Base-by-base conservation (phyloP, 2,797 vertebrate genomes). In the Chrysolophus pictus region DNA sequence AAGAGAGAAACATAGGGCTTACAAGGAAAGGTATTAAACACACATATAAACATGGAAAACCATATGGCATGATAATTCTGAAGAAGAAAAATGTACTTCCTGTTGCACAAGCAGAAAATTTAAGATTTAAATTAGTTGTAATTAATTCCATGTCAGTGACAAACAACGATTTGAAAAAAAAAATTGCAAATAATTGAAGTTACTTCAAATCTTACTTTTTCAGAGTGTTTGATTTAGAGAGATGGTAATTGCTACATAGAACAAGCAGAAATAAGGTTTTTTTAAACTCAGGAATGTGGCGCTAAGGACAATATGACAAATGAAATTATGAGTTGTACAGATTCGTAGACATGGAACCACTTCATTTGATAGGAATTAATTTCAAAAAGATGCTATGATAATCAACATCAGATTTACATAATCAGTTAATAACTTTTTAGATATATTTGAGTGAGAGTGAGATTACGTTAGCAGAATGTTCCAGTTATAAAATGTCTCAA, bases 281-380 rank as follows among this genome's bases (percentile, higher is more conserved):
- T 95, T 51, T 31, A 26, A 29, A 64, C 44, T 64, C 9, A 2
- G 3, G 33, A 83, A 28, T 35, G 53, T 18, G 35, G 6, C 14
- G 64, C 64, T 96, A 93, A 83, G 80, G 42, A 67, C 89, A 91
- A 69, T 79, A 65, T 44, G 56, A 41, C 18, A 69, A 35, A 60
- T 65, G 29, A 94, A 86, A 19, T 84, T 92, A 49, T 90, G 79
- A 74, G 10, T 19, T 87, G 13, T 73, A 53, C 33, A 56, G 39
- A 9, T 23, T 62, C 81, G n/a, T 29, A 62, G 78, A 28, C 19
- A 65, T 59, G 28, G 68, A 92, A 94, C 71, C 15, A 84, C 2
- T 88, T 29, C 10, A 75, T 84, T 94, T 94, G 39, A 10, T 94
- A 58, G 46, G 91, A 89, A 84, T 94, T 90, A 73, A 44, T 63